phyloP scores from a whole-genome alignment of 2,888 invertebrate genomes.

The Oscheius sp. region DNA sequence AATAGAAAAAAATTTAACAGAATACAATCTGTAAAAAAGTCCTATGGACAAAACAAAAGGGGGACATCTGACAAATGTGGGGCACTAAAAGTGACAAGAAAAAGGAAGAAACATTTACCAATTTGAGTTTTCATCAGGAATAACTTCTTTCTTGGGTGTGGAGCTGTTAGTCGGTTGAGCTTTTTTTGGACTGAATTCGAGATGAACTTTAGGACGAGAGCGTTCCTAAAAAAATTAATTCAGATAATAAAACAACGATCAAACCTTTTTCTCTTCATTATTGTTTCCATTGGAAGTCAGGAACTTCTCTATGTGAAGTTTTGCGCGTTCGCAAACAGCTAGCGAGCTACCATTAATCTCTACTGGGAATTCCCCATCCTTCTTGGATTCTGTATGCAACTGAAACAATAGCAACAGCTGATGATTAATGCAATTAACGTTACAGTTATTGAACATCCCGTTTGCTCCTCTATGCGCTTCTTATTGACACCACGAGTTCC shows the following conservation, averaged over 20 bases:
- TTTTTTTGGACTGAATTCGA: slow-evolving; percentile 36
- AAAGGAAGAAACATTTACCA: no score
- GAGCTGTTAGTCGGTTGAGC: no score
- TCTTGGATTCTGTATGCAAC: slow-evolving; percentile 47
- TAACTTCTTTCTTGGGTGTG: no score
- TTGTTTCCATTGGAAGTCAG: no score
- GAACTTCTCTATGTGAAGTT: no score
- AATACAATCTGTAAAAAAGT: not conserved
- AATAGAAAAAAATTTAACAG: not conserved
- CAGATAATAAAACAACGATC: slow-evolving; percentile 15
- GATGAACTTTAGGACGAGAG: slow-evolving; percentile 32
- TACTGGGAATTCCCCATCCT: slow-evolving; percentile 48
- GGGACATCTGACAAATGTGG: not conserved
- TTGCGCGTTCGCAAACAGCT: slow-evolving; percentile 37
- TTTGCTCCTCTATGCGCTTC: slow-evolving; percentile 45
- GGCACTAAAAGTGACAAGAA: no score
- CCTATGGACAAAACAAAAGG: not conserved
- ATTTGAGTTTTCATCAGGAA: no score
- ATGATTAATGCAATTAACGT: not conserved
- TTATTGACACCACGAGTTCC: slow-evolving; percentile 50
- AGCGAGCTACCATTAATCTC: slow-evolving; percentile 37
- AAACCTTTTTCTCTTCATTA: no score
- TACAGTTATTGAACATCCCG: slow-evolving; percentile 44
- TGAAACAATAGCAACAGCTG: slow-evolving; percentile 3
- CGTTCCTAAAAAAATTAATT: slow-evolving; percentile 23